Evolutionary conservation across 2,113 vertebrate species (phyloP).

Genomic region (Coptodon bakossiorum): DNA sequence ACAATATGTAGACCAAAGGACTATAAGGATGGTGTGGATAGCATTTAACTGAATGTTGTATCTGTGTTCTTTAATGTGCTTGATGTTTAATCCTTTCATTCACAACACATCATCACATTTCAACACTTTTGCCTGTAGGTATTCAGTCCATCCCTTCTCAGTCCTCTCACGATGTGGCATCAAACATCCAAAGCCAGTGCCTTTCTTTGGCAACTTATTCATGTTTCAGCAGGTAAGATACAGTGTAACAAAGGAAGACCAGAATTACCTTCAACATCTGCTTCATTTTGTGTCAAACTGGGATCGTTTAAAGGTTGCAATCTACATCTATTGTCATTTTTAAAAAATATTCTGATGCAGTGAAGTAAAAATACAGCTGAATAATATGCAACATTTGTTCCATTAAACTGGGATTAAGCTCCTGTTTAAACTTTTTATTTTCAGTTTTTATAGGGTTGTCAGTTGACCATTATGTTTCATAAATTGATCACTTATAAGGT

Average conservation of each 20-base stretch:
- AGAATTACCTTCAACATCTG: neutral
- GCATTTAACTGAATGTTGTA: neutral
- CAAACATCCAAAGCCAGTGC: constrained; percentile 80
- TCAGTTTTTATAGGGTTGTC: accelerated
- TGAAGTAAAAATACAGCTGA: neutral
- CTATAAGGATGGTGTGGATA: neutral
- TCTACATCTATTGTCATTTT: neutral
- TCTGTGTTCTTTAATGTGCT: neutral
- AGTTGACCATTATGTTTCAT: neutral
- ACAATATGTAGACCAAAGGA: accelerated
- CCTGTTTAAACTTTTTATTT: neutral
- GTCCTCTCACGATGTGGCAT: constrained; percentile 78
- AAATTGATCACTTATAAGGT: neutral
- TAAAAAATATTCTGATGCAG: accelerated
- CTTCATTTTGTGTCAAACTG: neutral
- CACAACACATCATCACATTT: neutral
- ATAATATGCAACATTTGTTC: neutral
- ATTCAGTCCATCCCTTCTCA: constrained; percentile 80
- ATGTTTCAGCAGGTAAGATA: constrained; percentile 80
- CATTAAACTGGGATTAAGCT: neutral
- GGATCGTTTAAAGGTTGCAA: neutral
- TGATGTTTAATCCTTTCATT: neutral
- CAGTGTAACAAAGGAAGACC: accelerated
- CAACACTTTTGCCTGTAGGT: constrained; percentile 68
- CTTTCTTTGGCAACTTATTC: constrained; percentile 87